Evolutionary conservation across 2,888 invertebrate species (phyloP), one percentile per base, ranked within the genome.

Genomic region (Melanostoma scalare): DNA sequence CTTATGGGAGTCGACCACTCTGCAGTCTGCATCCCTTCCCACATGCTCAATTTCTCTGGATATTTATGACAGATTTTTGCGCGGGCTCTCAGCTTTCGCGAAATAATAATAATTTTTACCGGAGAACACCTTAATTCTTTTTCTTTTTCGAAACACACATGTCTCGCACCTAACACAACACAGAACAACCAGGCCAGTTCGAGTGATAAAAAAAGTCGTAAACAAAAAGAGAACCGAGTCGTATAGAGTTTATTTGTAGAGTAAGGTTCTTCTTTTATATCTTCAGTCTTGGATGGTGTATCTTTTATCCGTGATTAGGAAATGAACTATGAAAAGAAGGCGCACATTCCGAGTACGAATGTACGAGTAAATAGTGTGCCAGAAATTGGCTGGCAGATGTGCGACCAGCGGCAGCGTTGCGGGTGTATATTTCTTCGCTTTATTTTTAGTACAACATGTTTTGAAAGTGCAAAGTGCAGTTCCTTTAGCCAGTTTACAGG

Each of bases 231-330:
- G 44, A 46, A 10, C 38, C 72, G 48, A 56, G n/a, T n/a, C n/a
- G n/a, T n/a, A n/a, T n/a, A n/a, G n/a, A n/a, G 48, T 75, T 75
- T 81, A 71, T 80, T 80, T 75, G 71, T 48, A 44, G 3, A 61
- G 38, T 10, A 58, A 53, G 50, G 52, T 40, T 40, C n/a, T 42
- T 63, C 42, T 48, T 58, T 53, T 36, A n/a, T 3, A 30, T 3
- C 48, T 3, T 36, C 60, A 40, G 42, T 46, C 36, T 30, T 58
- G 6, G 20, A 20, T 9, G 30, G 42, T 33, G 33, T 42, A 35
- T 53, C 10, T 61, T 46, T 63, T 31, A 42, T 61, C 60, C 53
- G 53, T 68, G 76, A 76, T 81, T 76, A 72, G 76, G 76, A 81
- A 71, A 67, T 67, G 30, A 81, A 71, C 65, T 71, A 44, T 56